A percentile compares a stretch with the other conserved stretches of the same genome.
These are phyloP conservation scores for Pygmarrhopalites habei DNA, from an alignment of 1,140 invertebrate species.

Conservation along the genomic window DNA sequence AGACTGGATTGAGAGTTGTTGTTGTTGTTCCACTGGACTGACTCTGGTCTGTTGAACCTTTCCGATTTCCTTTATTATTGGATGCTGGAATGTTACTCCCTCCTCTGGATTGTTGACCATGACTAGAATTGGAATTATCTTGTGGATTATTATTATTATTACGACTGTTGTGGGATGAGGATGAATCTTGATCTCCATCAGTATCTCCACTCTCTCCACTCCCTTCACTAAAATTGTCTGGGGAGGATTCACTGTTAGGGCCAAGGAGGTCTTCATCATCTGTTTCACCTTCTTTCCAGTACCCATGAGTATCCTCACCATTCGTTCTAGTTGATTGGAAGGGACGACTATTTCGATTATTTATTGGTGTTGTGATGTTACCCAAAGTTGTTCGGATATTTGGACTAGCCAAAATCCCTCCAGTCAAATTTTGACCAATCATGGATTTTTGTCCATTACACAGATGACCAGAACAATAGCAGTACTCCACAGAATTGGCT, in stretches of 20 bases:
- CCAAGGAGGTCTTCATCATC: conserved; percentile 32
- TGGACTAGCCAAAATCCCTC: conserved; percentile 5
- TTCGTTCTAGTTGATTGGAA: conserved; percentile 17
- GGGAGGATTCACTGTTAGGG: not conserved
- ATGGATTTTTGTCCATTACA: no score
- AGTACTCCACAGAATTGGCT: conserved; percentile 48
- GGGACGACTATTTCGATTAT: not conserved
- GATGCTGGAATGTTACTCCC: conserved; percentile 3
- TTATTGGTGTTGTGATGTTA: no score
- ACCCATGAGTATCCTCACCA: not conserved
- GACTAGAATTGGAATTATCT: not conserved
- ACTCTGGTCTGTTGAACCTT: not conserved
- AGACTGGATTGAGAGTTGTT: not conserved
- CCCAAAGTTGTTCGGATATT: not conserved
- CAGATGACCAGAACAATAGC: conserved; percentile 49
- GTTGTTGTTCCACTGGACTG: not conserved
- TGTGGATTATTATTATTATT: not conserved
- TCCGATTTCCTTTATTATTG: not conserved
- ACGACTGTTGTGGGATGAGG: no score
- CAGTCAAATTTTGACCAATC: no score
- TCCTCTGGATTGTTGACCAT: not conserved
- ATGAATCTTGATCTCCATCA: no score
- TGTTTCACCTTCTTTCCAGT: conserved; percentile 23
- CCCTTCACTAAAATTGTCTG: not conserved
- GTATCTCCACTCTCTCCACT: not conserved